These are phyloP conservation scores for Coranthus polyacanthus DNA, from an alignment of 2,797 vertebrate species.

Conservation along the genomic window DNA sequence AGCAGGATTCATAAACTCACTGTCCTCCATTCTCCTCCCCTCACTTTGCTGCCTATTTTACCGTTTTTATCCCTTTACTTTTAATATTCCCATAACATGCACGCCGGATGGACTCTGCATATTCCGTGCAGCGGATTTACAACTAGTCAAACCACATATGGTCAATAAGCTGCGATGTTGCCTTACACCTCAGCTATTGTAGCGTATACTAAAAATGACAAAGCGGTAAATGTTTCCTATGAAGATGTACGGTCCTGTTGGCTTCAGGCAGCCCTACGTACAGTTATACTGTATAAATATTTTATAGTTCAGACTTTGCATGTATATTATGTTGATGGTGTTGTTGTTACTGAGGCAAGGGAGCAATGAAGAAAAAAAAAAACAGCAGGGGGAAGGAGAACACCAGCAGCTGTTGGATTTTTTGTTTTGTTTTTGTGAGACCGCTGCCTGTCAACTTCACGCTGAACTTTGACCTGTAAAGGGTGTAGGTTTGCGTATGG, in stretches of 20 bases:
- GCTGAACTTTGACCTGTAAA: slow-evolving; percentile 52
- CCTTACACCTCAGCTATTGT: slow-evolving; percentile 29
- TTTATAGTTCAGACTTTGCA: slow-evolving; percentile 72
- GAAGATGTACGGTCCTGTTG: slow-evolving; percentile 59
- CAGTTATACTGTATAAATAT: slow-evolving; percentile 74
- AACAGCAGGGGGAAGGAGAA: slow-evolving; percentile 27
- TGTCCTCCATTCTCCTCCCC: slow-evolving; percentile 37
- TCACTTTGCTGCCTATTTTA: slow-evolving; percentile 45
- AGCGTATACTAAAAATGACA: slow-evolving; percentile 67
- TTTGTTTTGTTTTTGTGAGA: slow-evolving; percentile 21
- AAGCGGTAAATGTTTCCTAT: slow-evolving; percentile 52
- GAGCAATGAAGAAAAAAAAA: slow-evolving; percentile 33
- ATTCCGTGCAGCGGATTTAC: slow-evolving; percentile 51
- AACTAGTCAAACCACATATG: slow-evolving; percentile 62
- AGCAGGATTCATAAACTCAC: slow-evolving; percentile 70
- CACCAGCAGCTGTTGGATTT: slow-evolving; percentile 17
- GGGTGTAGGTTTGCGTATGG: too few relatives aligned
- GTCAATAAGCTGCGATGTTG: slow-evolving; percentile 51
- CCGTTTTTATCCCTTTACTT: slow-evolving; percentile 57
- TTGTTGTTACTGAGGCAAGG: slow-evolving; percentile 50
- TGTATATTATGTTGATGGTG: slow-evolving; percentile 65
- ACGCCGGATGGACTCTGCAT: slow-evolving; percentile 41
- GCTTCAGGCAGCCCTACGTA: slow-evolving; percentile 53
- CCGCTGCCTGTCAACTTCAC: slow-evolving; percentile 20
- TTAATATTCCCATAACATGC: slow-evolving; percentile 67